Base-by-base conservation (phyloP, 2,888 invertebrate genomes). In the Bugulina stolonifera region DNA sequence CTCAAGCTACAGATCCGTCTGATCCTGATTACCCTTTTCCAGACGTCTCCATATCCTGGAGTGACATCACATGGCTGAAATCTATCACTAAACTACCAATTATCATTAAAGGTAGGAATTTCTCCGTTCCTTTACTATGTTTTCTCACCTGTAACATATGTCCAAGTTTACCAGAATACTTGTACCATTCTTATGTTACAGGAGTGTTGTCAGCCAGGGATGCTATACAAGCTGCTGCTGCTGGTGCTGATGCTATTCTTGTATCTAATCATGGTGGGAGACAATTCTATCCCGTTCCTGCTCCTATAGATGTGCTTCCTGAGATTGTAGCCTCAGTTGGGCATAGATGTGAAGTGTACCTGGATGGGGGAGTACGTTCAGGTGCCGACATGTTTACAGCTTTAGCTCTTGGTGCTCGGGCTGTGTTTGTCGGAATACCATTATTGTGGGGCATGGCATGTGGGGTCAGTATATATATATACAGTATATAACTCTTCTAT, bases 191-290 rank as follows among this genome's bases (percentile, higher is more conserved):
- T 57, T 57, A 57, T 32, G 10, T 29, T 64, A 14, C 34, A 64
- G 64, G 64, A 10, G 34, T 64, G 2, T 34, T 64, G 34, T 55
- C 78, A 0, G 89, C 89, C 0, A 93, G 94, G 80, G 96, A 96
- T 85, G 95, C 96, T 0, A 78, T 89, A 23, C 86, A 89, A 77
- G 94, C 91, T 0, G 87, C 86, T 1, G 86, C 92, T 76, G 86
- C 89, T 72, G 94, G 93, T 1, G 92, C 90, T 64, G 86, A 89
- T 1, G 96, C 89, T 0, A 89, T 96, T 72, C 87, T 93, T 74
- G 95, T 97, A 1, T 96, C 95, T 0, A 96, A 96, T 84, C 96
- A 96, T 83, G 96, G 96, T 0, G 96, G 91, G 0, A 87, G 95
- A 74, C 95, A 96, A 85, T 85, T 94, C 52, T 93, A 94, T 81